These are phyloP conservation scores for Silurus glanis DNA, from an alignment of 2,113 vertebrate species.

Conservation along the genomic window DNA sequence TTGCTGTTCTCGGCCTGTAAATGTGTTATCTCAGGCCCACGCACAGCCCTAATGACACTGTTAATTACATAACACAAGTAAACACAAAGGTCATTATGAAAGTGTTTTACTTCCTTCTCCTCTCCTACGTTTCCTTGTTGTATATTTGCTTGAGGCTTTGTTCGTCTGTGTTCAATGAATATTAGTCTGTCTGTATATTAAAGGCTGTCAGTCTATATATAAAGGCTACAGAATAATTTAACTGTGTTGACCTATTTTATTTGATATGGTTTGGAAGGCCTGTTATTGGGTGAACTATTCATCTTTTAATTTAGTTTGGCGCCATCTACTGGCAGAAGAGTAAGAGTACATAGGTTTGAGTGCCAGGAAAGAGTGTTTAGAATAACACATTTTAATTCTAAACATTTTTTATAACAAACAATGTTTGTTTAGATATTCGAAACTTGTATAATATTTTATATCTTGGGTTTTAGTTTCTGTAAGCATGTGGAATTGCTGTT, in stretches of 20 bases:
- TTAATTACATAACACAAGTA: conserved; percentile 28
- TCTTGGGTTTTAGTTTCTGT: not conserved
- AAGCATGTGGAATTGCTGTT: not conserved
- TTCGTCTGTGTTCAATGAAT: not conserved
- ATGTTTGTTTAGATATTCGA: not conserved
- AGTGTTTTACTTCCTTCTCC: not conserved
- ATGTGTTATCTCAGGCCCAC: not conserved
- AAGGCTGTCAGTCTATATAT: not conserved
- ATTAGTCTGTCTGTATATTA: not conserved
- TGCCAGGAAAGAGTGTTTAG: not conserved
- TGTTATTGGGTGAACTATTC: not conserved
- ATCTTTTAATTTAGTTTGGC: not conserved
- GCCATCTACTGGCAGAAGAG: not conserved
- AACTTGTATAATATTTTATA: not conserved
- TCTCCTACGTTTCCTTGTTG: not conserved
- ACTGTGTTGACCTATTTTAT: not conserved
- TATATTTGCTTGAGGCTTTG: not conserved
- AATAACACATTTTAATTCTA: not conserved
- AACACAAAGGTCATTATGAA: conserved; percentile 28
- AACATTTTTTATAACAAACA: not conserved
- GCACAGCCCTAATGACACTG: conserved; percentile 7
- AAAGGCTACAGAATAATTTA: not conserved
- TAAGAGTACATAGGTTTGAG: not conserved
- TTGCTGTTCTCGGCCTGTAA: conserved; percentile 41
- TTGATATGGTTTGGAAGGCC: not conserved